Percentiles rank a stretch among this genome's conserved stretches.
These are phyloP conservation scores for Beaufortia kweichowensis DNA, from an alignment of 2,113 vertebrate species.

Conservation along the genomic window DNA sequence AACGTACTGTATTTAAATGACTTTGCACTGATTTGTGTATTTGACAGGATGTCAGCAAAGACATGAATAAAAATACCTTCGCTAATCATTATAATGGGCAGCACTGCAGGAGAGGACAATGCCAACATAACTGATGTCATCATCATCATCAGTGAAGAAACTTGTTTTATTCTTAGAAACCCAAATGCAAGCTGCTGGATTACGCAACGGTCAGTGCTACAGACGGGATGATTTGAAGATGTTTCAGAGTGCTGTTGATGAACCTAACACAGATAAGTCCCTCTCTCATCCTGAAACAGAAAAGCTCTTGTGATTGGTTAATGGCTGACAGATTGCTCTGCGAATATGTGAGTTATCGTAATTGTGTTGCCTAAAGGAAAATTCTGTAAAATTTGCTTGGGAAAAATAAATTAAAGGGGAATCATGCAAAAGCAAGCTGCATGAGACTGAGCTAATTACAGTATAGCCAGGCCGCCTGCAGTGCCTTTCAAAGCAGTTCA, in stretches of 20 bases:
- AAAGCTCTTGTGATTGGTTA: constrained; percentile 51
- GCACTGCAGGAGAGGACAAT: no score
- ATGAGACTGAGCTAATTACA: constrained; percentile 64
- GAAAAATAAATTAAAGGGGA: background rate
- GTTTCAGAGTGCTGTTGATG: constrained; percentile 20
- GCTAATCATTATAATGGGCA: no score
- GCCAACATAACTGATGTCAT: no score
- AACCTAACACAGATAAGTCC: background rate
- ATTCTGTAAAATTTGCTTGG: constrained; percentile 35
- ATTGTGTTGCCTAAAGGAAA: constrained; percentile 29
- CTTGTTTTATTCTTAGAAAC: no score
- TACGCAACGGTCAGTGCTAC: constrained; percentile 10
- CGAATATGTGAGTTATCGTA: constrained; percentile 43
- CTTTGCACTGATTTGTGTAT: no score
- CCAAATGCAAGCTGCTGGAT: background rate
- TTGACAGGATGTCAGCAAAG: no score
- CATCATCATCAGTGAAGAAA: no score
- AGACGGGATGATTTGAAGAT: background rate
- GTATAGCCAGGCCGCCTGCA: constrained; percentile 59
- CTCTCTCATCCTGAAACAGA: constrained; percentile 20
- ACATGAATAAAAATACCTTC: no score
- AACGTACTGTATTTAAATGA: no score
- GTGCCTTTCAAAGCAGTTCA: constrained; percentile 60
- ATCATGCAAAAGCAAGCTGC: constrained; percentile 42
- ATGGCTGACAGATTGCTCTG: constrained; percentile 32